Conservation (phyloP, 2,797 vertebrate genomes). For the Phataginus tricuspis region DNA sequence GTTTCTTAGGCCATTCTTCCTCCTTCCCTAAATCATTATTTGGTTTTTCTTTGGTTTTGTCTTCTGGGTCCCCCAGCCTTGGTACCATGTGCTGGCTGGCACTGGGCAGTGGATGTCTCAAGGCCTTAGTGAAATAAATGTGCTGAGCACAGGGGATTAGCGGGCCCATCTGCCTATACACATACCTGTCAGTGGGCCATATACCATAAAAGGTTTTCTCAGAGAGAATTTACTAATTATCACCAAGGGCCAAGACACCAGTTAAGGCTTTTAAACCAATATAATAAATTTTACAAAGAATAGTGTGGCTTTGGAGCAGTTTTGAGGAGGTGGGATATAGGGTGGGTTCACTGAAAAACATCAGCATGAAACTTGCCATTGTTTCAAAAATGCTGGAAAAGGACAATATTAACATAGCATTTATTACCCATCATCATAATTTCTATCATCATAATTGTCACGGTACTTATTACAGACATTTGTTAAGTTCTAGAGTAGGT, state of each 20-base stretch:
- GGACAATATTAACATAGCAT: neutral
- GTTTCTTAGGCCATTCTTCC: neutral
- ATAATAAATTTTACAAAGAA: neutral
- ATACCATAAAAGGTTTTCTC: neutral
- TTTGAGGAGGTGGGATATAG: neutral
- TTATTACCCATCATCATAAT: neutral
- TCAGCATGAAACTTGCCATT: neutral
- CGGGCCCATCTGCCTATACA: neutral
- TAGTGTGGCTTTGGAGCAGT: neutral
- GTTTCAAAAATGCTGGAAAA: neutral
- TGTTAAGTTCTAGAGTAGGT: neutral
- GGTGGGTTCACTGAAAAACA: neutral
- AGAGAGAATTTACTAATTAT: neutral
- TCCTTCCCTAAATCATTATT: neutral
- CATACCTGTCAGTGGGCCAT: neutral
- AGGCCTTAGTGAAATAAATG: neutral
- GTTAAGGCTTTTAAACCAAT: neutral
- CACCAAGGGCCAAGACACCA: neutral
- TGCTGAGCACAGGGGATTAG: neutral
- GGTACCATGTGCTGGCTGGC: neutral
- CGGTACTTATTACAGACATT: neutral
- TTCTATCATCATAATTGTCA: neutral
- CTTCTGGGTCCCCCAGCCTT: neutral
- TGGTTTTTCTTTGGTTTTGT: conserved; percentile 14
- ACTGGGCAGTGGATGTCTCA: neutral